Evolutionary conservation across 2,113 vertebrate genomes (phyloP).

Genomic region (Scortum barcoo): DNA sequence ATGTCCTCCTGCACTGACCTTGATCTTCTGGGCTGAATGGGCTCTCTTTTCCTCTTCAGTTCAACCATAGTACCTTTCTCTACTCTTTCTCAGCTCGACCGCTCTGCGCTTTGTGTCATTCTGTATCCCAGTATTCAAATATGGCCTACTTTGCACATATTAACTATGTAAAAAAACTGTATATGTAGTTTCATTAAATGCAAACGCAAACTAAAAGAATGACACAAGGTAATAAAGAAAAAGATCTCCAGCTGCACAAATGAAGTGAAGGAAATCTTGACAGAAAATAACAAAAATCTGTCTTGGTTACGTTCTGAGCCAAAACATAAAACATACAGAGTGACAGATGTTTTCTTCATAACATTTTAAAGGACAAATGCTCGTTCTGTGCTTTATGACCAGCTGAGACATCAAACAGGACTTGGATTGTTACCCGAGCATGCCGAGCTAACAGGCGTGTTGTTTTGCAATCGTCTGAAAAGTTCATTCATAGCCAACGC

Average conservation of each 20-base stretch:
- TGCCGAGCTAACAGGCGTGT: not conserved
- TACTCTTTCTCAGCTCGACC: constrained; percentile 18
- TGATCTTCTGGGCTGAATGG: constrained; percentile 64
- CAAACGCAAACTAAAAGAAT: not conserved
- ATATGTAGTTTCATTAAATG: not conserved
- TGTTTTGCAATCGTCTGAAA: not conserved
- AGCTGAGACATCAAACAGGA: not conserved
- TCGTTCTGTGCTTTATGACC: not conserved
- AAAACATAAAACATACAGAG: not conserved
- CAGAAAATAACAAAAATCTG: not conserved
- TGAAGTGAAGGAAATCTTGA: not conserved
- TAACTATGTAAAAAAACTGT: not conserved
- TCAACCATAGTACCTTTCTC: constrained; percentile 31
- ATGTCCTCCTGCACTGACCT: constrained; percentile 70
- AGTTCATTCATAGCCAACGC: not conserved
- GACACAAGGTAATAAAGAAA: not conserved
- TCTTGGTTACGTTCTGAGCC: not conserved
- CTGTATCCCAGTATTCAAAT: constrained; percentile 1
- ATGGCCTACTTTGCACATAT: not conserved
- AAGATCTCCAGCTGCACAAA: not conserved
- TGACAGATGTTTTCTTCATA: not conserved
- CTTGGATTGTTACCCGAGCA: not conserved
- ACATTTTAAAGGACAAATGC: not conserved
- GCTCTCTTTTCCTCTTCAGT: constrained; percentile 48
- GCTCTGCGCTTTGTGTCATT: constrained; percentile 2